phyloP scores from a whole-genome alignment of 2,113 vertebrate genomes.

The Monopterus albus region DNA sequence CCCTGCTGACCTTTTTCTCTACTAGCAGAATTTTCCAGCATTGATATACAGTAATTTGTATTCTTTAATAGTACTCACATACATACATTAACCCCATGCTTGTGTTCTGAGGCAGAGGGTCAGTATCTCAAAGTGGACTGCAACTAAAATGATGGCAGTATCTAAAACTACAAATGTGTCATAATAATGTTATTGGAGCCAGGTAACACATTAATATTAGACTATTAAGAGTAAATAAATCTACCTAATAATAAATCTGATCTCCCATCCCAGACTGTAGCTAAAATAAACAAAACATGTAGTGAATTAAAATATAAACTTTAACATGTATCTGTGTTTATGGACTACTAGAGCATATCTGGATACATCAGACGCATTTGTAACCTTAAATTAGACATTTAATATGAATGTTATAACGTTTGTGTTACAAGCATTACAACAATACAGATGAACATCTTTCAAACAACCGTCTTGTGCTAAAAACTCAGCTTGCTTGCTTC shows the following conservation, averaged over 20 bases:
- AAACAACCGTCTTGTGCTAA: no score
- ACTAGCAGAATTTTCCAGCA: not conserved
- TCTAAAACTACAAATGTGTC: no score
- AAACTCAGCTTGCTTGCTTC: not conserved
- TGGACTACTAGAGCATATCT: not conserved
- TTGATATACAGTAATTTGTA: not conserved
- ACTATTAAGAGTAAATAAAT: not conserved
- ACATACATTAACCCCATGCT: not conserved
- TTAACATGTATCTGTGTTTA: not conserved
- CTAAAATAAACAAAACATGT: not conserved
- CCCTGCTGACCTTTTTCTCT: slow-evolving; percentile 34
- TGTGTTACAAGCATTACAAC: not conserved
- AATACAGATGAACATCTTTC: no score
- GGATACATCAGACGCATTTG: not conserved
- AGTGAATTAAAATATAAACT: not conserved
- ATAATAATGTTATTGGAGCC: not conserved
- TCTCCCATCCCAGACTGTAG: not conserved
- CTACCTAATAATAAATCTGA: not conserved
- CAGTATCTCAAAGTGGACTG: not conserved
- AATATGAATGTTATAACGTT: not conserved
- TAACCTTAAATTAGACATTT: not conserved
- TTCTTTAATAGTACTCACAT: not conserved
- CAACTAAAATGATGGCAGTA: not conserved
- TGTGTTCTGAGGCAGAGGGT: not conserved
- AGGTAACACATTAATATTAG: not conserved